Evolutionary conservation across 1,140 invertebrate species (phyloP), one percentile per base, ranked within the genome.

Genomic region (Pollicipes pollicipes): DNA sequence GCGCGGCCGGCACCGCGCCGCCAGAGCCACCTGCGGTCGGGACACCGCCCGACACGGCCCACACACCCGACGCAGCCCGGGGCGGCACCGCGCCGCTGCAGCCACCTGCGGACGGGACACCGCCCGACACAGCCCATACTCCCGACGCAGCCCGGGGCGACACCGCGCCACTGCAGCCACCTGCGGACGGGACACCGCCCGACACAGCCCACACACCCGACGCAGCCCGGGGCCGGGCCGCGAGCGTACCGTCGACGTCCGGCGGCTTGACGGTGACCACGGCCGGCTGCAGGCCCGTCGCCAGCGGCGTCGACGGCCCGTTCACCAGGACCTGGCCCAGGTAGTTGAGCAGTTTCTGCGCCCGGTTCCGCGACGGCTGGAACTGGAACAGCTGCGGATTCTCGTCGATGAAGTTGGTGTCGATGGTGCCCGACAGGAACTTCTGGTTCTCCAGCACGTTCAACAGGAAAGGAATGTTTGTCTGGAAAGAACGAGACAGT

Each of bases 381-480:
- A 99, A 95, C 75, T 95, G 87, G 81, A 99, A 99, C 0, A 99
- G 83, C 76, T 97, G 88, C 0, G 97, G 97, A 80, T 99, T 88
- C 78, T 98, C 95, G 80, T 99, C 97, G 73, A 99, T 99, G 80
- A 99, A 99, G 79, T 95, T 90, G 0, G 97, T 99, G 79, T 99
- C 96, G 0, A 98, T 88, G 4, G 89, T 85, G 71, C 91, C 97
- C 76, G 91, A 93, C 29, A 97, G 80, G 82, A 99, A 99, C 79
- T 95, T 94, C 78, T 97, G 91, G 82, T 99, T 95, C 75, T 97
- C 88, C 26, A 99, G 78, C 0, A 99, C 97, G 80, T 99, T 99
- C 69, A 99, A 80, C 13, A 99, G 79, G 81, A 99, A 99, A 3
- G 97, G 97, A 80, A 98, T 98, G 82, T 99, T 99, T 0, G 97